Conservation (phyloP, 2,113 vertebrate species). For the Irena cyanogastra region DNA sequence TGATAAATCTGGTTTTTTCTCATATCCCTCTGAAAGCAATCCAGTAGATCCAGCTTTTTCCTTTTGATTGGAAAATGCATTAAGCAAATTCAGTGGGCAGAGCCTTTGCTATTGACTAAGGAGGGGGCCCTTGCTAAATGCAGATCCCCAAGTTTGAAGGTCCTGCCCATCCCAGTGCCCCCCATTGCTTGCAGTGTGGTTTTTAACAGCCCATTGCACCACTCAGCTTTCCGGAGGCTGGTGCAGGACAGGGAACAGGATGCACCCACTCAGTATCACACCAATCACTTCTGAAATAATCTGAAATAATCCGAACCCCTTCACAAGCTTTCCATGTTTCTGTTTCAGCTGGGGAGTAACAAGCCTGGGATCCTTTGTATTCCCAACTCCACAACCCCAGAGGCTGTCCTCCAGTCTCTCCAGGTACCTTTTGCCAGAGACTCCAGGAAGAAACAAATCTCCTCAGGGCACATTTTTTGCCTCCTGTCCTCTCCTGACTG, state of each 20-base stretch:
- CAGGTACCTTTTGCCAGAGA: not conserved
- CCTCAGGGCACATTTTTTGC: fast-evolving
- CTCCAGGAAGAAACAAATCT: not conserved
- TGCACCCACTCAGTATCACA: not conserved
- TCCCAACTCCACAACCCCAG: not conserved
- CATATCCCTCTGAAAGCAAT: not conserved
- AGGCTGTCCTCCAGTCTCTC: fast-evolving
- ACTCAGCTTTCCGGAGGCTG: not conserved
- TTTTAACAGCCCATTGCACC: not conserved
- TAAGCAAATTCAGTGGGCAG: not conserved
- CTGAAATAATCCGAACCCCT: too few species aligned
- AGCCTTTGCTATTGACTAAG: not conserved
- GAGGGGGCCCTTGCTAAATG: not conserved
- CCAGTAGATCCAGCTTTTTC: not conserved
- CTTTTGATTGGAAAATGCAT: fast-evolving
- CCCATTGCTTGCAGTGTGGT: not conserved
- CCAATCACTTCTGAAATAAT: not conserved
- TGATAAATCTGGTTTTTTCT: not conserved
- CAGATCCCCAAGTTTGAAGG: not conserved
- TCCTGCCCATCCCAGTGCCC: not conserved
- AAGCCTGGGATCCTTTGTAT: not conserved
- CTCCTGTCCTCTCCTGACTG: not conserved
- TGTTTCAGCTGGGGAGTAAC: too few species aligned
- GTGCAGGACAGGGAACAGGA: not conserved
- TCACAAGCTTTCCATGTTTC: not conserved